Evolutionary conservation across 2,888 invertebrate genomes (phyloP).

Genomic region (Ypsolopha sequella): DNA sequence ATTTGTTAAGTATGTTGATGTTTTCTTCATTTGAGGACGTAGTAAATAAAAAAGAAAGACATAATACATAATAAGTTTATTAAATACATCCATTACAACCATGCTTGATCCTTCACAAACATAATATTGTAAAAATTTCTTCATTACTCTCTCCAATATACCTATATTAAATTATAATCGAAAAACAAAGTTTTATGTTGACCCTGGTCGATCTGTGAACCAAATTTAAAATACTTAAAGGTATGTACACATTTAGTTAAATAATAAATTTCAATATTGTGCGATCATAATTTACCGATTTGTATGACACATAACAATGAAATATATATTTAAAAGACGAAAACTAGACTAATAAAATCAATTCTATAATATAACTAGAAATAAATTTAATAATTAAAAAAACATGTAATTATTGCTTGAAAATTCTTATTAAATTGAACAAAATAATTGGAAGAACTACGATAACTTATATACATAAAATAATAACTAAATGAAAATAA

Average conservation of each 20-base stretch:
- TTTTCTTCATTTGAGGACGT: background rate
- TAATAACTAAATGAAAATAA: background rate
- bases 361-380: conserved; percentile 37
- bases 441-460: conserved; percentile 40
- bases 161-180: conserved; percentile 11
- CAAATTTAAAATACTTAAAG: background rate
- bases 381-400: conserved; percentile 21
- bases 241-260: background rate
- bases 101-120: conserved; percentile 10
- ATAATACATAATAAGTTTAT: conserved; percentile 25
- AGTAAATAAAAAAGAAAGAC: background rate
- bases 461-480: conserved; percentile 13
- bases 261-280: background rate
- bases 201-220: background rate
- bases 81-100: conserved; percentile 22
- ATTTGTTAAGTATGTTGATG: no score
- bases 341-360: conserved; percentile 33
- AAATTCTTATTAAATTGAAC: conserved; percentile 25
- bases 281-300: background rate
- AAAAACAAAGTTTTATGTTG: background rate
- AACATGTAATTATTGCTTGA: conserved; percentile 47
- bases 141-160: conserved; percentile 8
- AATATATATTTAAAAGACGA: conserved; percentile 26
- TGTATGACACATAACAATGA: conserved; percentile 22
- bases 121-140: conserved; percentile 16